A percentile compares a stretch with the other conserved stretches of the same genome.
Conservation (phyloP, 2,888 invertebrate species). For the Diogma glabrata region DNA sequence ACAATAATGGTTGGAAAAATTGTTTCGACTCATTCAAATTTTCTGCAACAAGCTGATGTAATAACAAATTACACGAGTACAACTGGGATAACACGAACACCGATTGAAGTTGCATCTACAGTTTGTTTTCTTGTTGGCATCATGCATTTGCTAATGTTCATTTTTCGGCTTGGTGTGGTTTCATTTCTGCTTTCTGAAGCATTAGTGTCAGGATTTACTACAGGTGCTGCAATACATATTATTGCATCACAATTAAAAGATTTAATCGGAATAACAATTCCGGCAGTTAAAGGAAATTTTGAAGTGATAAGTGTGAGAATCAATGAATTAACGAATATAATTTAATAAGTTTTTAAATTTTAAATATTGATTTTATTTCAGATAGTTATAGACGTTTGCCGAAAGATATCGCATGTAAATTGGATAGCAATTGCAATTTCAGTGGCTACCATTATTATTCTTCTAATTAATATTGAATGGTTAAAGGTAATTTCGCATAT, state of each 20-base stretch:
- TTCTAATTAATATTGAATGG: background rate
- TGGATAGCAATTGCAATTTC: background rate
- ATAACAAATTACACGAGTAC: background rate
- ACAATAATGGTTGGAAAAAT: conserved; percentile 7
- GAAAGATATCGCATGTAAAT: background rate
- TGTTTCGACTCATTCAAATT: background rate
- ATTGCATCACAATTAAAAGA: conserved; percentile 2
- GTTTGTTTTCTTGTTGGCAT: background rate
- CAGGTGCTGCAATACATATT: conserved; percentile 1
- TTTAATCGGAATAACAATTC: background rate
- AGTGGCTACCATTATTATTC: background rate
- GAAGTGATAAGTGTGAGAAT: too few relatives aligned
- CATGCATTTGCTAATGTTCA: background rate
- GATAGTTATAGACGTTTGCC: background rate
- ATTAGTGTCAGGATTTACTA: background rate
- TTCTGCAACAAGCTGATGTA: background rate
- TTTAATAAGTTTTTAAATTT: too few relatives aligned
- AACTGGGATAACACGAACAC: background rate
- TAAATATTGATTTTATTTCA: too few relatives aligned
- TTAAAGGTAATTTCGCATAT: too few relatives aligned
- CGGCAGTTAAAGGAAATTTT: background rate
- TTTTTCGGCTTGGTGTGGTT: background rate
- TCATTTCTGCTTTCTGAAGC: conserved; percentile 3
- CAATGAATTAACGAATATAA: too few relatives aligned
- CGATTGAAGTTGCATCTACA: background rate